Base-by-base conservation (phyloP, 2,113 vertebrate species). In the Stomatorhinus ivindoensis region DNA sequence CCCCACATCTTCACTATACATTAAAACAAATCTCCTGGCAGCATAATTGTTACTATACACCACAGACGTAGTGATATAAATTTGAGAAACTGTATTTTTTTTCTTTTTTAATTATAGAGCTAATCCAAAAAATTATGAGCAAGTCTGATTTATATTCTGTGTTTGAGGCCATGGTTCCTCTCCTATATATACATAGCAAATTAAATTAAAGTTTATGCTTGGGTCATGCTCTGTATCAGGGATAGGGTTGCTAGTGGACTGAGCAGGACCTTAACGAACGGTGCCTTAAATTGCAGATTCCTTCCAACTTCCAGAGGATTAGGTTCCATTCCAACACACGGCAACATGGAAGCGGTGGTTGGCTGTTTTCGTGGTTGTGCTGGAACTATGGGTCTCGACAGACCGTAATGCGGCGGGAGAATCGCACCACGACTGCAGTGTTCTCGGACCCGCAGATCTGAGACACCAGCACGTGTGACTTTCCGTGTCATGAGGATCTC, bases 201-300 rank as follows among this genome's bases (percentile, higher is more conserved):
- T 76, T 76, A 76, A 39, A 39, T 76, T 76, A 76, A 39, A 19
- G 69, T 76, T 76, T 91, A 90, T 92, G 89, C 92, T 93, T 93
- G 92, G 93, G 92, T 94, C 92, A 90, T 61, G 91, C 91, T 92
- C 93, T 92, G 93, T 90, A 73, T 83, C 39, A 89, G 90, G 92
- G 93, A 93, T 95, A 92, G 65, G 89, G 92, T 95, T 95, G 91
- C 94, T 92, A 92, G 35, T 94, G 94, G 91, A 89, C 93, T 92
- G 93, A 91, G 92, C 93, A 92, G 82, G 21, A 84, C 35, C 82
- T 84, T n/a, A 46, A 42, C 7, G 19, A 44, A 84, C 82, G 5
- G 94, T 87, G 92, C 92, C 89, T 95, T 93, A 91, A 88, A 94
- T 95, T 95, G 94, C 95, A 88, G 91, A 15, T 94, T 93, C 88